These are phyloP conservation scores for Cebidichthys violaceus DNA, from an alignment of 2,113 vertebrate genomes.

Conservation along the genomic window DNA sequence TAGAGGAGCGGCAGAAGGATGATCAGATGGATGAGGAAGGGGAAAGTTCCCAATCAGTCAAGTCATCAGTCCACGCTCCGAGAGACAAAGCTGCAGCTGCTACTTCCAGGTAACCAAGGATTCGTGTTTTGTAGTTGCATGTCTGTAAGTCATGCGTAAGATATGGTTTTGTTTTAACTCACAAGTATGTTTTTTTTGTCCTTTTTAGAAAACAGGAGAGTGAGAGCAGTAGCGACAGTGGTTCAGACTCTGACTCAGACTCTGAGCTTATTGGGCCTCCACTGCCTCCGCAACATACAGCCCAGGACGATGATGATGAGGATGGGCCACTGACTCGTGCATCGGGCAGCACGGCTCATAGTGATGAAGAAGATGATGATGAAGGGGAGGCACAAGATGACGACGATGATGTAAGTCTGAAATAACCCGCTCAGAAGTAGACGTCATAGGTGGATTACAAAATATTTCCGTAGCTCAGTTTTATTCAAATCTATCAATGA, in stretches of 20 bases:
- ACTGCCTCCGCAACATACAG: conserved; percentile 67
- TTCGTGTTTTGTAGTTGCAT: neutral
- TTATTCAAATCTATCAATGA: neutral
- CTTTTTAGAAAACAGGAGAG: conserved; percentile 67
- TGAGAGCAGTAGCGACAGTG: conserved; percentile 66
- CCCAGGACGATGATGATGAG: conserved; percentile 72
- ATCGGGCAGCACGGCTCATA: conserved; percentile 78
- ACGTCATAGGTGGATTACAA: neutral
- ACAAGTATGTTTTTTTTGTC: neutral
- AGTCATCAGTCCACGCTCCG: conserved; percentile 17
- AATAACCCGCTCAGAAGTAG: conserved; percentile 6
- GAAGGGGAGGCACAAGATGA: conserved; percentile 75
- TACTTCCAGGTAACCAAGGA: conserved; percentile 57
- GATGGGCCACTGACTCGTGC: conserved; percentile 86
- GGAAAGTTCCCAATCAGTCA: conserved; percentile 62
- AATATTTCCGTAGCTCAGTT: neutral
- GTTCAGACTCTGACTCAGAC: conserved; percentile 78
- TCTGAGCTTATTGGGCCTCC: conserved; percentile 84
- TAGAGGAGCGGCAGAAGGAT: conserved; percentile 76
- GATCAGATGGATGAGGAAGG: conserved; percentile 55
- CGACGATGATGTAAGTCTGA: conserved; percentile 88
- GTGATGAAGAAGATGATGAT: conserved; percentile 81
- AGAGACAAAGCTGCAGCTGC: conserved; percentile 55
- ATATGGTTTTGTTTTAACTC: neutral
- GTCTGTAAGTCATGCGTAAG: neutral